Conservation (phyloP, 1,140 invertebrate species). For the Caenorhabditis briggsae region DNA sequence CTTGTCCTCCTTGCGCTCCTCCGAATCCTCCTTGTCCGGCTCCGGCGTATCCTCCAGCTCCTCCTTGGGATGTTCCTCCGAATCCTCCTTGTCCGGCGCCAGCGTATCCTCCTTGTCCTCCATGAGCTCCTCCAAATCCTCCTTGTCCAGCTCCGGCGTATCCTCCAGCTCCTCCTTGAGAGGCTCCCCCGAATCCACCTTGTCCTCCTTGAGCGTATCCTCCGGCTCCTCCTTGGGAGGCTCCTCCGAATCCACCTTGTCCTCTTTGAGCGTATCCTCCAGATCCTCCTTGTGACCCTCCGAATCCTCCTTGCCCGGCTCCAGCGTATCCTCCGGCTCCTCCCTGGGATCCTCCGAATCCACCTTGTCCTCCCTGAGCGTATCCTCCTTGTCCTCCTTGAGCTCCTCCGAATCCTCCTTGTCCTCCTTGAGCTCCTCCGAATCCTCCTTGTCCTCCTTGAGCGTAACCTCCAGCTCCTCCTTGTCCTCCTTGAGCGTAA, state of each 20-base stretch:
- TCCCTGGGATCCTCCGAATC: constrained; percentile 4
- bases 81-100: constrained; percentile 13
- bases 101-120: constrained; percentile 5
- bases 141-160: constrained; percentile 1
- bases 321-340: not conserved
- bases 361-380: constrained; percentile 17
- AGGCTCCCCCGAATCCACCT: constrained; percentile 2
- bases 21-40: not conserved
- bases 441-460: constrained; percentile 19
- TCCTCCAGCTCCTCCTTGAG: constrained; percentile 1
- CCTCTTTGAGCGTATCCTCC: not conserved
- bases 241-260: constrained; percentile 7
- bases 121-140: constrained; percentile 13
- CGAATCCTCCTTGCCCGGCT: not conserved
- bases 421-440: constrained; percentile 9
- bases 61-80: not conserved
- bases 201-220: not conserved
- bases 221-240: not conserved
- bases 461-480: constrained; percentile 14
- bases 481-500: no score
- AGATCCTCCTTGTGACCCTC: not conserved
- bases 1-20: not conserved
- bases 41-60: constrained; percentile 24
- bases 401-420: constrained; percentile 27
- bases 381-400: constrained; percentile 10